Base-by-base conservation (phyloP, 2,113 vertebrate genomes). In the Hyaena hyaena region DNA sequence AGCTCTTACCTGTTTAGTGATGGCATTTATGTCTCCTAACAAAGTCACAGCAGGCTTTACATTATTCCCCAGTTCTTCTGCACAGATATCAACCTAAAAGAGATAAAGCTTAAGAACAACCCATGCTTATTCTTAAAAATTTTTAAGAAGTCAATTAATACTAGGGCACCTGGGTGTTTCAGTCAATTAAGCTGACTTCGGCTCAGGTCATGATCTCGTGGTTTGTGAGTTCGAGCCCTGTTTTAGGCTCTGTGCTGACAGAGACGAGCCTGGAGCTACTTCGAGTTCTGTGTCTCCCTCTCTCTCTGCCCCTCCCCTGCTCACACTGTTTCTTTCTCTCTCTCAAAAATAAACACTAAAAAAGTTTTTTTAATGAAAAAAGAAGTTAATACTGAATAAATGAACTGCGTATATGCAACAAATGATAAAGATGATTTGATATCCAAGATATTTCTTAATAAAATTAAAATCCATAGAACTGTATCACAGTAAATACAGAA, bases 1-100 rank as follows among this genome's bases (percentile, higher is more conserved):
- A 96, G 33, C 89, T 96, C 65, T 97, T 98, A 99, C 99, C 99
- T 99, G 99, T 90, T 98, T 95, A 96, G 99, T 99, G 79, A 99
- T 98, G 0, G 99, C 96, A 3, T 98, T 99, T 97, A 99, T 97
- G 97, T 99, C 99, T 96, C 99, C 99, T 17, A 99, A 98, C 80
- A 99, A 99, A 96, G 98, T 98, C 95, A 98, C 99, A 96, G 98
- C 98, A 81, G 99, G 99, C 88, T 89, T 99, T 77, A 99, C 99
- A 7, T 99, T 99, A 98, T 99, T 99, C n/a, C 99, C 99, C 96
- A 99, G 97, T 98, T 99, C 99, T 98, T 99, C 99, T 80, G 99
- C 99, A 99, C 99, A 99, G 97, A 99, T 99, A 97, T 99, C 99
- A 96, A 99, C 98, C 99, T 99, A 61, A 63, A 35, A 97, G 48